These are phyloP conservation scores for Salvelinus sp. DNA, from an alignment of 2,113 vertebrate genomes.

Conservation along the genomic window DNA sequence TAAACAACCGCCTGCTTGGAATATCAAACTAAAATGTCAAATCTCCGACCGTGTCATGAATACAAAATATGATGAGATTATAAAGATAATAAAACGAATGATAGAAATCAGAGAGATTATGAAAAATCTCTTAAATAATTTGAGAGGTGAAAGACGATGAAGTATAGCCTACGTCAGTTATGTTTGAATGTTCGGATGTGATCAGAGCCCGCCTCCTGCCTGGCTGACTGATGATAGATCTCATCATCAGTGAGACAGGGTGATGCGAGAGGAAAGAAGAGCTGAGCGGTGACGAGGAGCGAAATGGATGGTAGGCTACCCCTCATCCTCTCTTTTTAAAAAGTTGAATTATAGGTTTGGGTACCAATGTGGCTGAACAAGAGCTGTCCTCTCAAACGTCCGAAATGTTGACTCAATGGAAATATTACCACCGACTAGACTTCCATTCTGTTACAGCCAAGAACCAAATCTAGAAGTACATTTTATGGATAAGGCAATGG, in stretches of 20 bases:
- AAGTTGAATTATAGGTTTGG: not conserved
- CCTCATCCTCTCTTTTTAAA: not conserved
- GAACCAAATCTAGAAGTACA: no score
- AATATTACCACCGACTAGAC: no score
- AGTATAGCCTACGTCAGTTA: constrained; percentile 58
- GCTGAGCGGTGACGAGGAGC: constrained; percentile 7
- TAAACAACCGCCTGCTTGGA: constrained; percentile 24
- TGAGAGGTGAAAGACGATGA: constrained; percentile 31
- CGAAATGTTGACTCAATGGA: no score
- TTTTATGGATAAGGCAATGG: no score
- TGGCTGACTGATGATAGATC: constrained; percentile 13
- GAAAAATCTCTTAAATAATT: constrained; percentile 32
- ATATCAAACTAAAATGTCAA: constrained; percentile 38
- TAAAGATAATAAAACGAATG: constrained; percentile 3
- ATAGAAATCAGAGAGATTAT: constrained; percentile 22
- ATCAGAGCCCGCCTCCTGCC: constrained; percentile 55
- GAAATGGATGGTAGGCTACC: no score
- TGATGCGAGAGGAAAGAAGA: constrained; percentile 26
- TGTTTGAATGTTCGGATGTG: constrained; percentile 55
- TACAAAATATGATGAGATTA: constrained; percentile 8
- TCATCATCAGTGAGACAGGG: constrained; percentile 29
- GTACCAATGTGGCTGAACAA: no score
- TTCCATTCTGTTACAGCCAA: no score
- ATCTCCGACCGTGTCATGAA: constrained; percentile 22
- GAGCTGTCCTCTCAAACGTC: no score